phyloP scores from a whole-genome alignment of 2,888 invertebrate species.

The Amphipoea oculea region DNA sequence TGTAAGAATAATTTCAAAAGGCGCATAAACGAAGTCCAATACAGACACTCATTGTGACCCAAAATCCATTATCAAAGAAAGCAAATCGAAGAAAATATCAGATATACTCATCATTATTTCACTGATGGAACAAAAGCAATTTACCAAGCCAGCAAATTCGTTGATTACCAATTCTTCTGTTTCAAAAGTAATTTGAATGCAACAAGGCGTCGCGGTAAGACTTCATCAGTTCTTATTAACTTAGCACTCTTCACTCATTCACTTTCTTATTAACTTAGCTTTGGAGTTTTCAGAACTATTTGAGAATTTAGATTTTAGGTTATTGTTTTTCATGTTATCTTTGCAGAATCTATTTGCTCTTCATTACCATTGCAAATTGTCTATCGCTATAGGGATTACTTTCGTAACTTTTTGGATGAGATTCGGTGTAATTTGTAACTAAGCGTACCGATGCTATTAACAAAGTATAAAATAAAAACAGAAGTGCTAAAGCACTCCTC shows the following conservation, averaged over 20 bases:
- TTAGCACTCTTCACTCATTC: slow-evolving; percentile 8
- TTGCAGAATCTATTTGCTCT: not conserved
- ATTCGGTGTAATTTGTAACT: not conserved
- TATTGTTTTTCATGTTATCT: slow-evolving; percentile 6
- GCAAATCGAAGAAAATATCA: slow-evolving; percentile 23
- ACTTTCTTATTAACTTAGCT: slow-evolving; percentile 17
- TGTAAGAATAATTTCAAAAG: not conserved
- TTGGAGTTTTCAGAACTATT: slow-evolving; percentile 32
- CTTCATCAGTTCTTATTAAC: slow-evolving; percentile 18
- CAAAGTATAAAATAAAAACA: slow-evolving; percentile 26
- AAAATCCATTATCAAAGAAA: slow-evolving; percentile 9
- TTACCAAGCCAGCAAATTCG: slow-evolving; percentile 39
- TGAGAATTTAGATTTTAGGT: not conserved
- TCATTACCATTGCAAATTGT: not conserved
- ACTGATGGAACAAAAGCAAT: slow-evolving; percentile 47
- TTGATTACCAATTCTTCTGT: slow-evolving; percentile 47
- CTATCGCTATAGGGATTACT: not conserved
- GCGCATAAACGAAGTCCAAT: not conserved
- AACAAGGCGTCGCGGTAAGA: slow-evolving; percentile 27
- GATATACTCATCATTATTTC: slow-evolving; percentile 35
- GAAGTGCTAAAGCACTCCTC: slow-evolving; percentile 27
- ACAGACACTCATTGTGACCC: slow-evolving; percentile 1
- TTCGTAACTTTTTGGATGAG: not conserved
- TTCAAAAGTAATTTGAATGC: slow-evolving; percentile 49
- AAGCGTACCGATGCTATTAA: slow-evolving; percentile 1